Evolutionary conservation across 2,797 vertebrate species (phyloP), one percentile per base, ranked within the genome.

Genomic region (Bovichtus diacanthus): DNA sequence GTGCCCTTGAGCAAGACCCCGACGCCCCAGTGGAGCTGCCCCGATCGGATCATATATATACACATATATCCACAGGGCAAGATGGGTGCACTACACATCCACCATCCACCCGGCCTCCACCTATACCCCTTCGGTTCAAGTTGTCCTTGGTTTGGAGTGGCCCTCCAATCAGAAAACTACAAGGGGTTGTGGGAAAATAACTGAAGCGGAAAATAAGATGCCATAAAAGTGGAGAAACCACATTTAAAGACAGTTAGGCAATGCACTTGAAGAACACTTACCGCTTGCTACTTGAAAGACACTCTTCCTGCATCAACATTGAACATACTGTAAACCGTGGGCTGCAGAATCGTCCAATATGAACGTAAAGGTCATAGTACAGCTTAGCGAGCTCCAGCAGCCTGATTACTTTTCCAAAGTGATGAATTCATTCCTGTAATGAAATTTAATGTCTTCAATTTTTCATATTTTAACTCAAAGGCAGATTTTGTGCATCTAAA

Each of bases 1-100:
- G 50, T 47, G 76, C 71, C 51, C 67, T 71, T 41, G 44, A 67
- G 67, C 62, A 75, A 67, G 21, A 19, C 60, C 49, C 64, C 21
- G 59, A 21, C 25, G 49, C 69, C 34, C 44, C 44, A 51, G 55
- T 43, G 61, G 25, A 56, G 73, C 60, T 47, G 47, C 66, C 59
- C 23, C 41, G n/a, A 21, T 62, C 25, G n/a, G 34, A 49, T 76
- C 41, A 3, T 2, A 23, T n/a, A n/a, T n/a, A n/a, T n/a, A n/a
- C n/a, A n/a, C n/a, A n/a, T n/a, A n/a, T n/a, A n/a, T n/a, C n/a
- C n/a, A n/a, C n/a, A n/a, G n/a, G n/a, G n/a, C n/a, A n/a, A n/a
- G n/a, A 59, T 12, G 7, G 51, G 65, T 19, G 27, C 55, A 1
- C 61, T 5, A 9, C 15, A 41, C 56, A 53, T 44, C 49, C 49